Base-by-base conservation (phyloP, 1,140 invertebrate species). In the Agrilus planipennis region DNA sequence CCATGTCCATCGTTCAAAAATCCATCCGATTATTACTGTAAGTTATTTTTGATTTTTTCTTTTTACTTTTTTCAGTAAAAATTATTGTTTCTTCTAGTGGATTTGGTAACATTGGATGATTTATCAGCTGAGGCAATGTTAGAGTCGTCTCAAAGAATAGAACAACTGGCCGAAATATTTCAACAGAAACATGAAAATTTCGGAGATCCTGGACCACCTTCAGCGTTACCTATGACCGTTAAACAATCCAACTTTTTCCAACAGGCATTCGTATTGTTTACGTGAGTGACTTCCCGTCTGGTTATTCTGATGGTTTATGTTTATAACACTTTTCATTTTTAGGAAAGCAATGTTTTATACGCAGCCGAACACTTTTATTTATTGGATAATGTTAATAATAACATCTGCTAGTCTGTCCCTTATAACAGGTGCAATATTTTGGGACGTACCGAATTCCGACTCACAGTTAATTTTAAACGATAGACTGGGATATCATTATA, bases 1-100 rank as follows among this genome's bases (percentile, higher is more conserved):
- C 89, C 90, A 0, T 95, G 90, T 66, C 91, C 91, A 10, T 81
- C 89, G 0, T 94, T 87, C 57, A 95, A 95, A 63, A 96, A 96
- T 62, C 90, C 91, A 31, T 90, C 89, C 1, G 90, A 95, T 68
- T 95, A 95, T 61, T 95, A 94, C 59, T 70, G 90, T 92, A 66
- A 78, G 81, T 77, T 48, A 17, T 30, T 15, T 11, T 17, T 9
- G 11, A 11, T 29, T 29, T 4, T 12, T 5, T 11, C n/a, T 12
- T 5, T 34, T 27, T 2, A 34, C 19, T 15, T 9, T 35, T 11
- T 15, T 28, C 16, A 46, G 31, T 17, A 23, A 14, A 36, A 39
- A 16, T 16, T 41, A 20, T 12, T 14, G 18, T 7, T 44, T 44
- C 51, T 67, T 64, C 1, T 58, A 92, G 89, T 95, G 59, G 90